Evolutionary conservation across 2,888 invertebrate species (phyloP).

Genomic region (Idaea aversata): DNA sequence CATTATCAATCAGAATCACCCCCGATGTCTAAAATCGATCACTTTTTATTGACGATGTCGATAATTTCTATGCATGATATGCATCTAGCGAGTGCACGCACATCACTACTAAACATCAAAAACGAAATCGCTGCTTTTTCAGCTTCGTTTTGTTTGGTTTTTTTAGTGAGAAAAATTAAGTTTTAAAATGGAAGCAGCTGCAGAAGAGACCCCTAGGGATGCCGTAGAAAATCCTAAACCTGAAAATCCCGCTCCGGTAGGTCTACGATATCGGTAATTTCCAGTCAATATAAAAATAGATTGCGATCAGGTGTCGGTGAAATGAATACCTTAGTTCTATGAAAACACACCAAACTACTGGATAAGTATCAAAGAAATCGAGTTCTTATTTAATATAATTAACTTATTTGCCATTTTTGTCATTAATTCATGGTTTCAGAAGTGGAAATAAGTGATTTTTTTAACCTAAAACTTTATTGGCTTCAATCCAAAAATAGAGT

Average conservation of each 20-base stretch:
- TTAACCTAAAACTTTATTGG: slow-evolving; percentile 68
- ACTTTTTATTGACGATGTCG: not conserved
- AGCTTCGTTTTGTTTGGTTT: slow-evolving; percentile 42
- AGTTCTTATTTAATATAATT: not conserved
- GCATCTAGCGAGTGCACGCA: not conserved
- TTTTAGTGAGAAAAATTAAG: slow-evolving; percentile 30
- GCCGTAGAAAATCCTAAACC: slow-evolving; percentile 43
- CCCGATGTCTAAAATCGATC: too few species aligned
- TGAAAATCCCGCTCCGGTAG: slow-evolving; percentile 49
- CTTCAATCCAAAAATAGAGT: slow-evolving; percentile 53
- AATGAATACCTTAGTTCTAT: slow-evolving; percentile 31
- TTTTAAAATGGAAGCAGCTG: slow-evolving; percentile 59
- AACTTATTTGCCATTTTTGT: not conserved
- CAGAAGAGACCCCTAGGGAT: slow-evolving; percentile 56
- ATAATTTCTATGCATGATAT: not conserved
- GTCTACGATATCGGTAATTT: slow-evolving; percentile 36
- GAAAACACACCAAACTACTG: slow-evolving; percentile 5
- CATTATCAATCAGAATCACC: too few species aligned
- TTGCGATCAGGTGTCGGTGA: slow-evolving; percentile 61
- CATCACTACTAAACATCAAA: not conserved
- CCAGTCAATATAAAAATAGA: slow-evolving; percentile 64
- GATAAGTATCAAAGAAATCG: not conserved
- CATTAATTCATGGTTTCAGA: not conserved
- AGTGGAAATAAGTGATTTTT: slow-evolving; percentile 36
- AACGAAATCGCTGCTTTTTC: not conserved